Conservation (phyloP, 2,888 invertebrate species). For the Plusia festucae region DNA sequence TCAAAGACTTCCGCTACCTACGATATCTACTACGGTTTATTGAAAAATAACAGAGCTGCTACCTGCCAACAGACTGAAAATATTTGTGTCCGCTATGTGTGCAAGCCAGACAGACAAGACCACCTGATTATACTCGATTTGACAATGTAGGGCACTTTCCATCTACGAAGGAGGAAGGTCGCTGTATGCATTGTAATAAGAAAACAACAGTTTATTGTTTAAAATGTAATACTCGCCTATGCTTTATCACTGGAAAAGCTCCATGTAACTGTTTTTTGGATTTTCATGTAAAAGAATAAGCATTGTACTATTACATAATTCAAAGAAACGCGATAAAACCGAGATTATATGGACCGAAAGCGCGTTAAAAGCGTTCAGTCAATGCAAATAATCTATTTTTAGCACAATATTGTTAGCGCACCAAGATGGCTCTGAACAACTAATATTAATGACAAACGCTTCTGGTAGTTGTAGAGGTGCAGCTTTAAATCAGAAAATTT, state of each 20-base stretch:
- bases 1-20: no score
- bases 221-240: conserved; percentile 5
- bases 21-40: no score
- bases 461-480: conserved; percentile 10
- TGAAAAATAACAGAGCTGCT: not conserved
- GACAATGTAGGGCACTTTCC: not conserved
- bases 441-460: conserved; percentile 5
- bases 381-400: conserved; percentile 1
- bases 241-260: conserved; percentile 9
- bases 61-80: conserved; percentile 2
- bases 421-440: not conserved
- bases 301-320: no score
- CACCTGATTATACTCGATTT: not conserved
- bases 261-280: conserved; percentile 8
- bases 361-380: not conserved
- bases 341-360: not conserved
- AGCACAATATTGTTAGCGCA: conserved; percentile 9
- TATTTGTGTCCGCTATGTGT: not conserved
- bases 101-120: not conserved
- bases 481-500: not conserved
- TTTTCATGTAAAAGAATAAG: conserved; percentile 10
- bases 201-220: conserved; percentile 9
- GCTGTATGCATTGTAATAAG: conserved; percentile 5
- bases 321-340: conserved; percentile 2
- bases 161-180: not conserved